Percentiles rank a stretch among this genome's conserved stretches.
Conservation (phyloP, 2,113 vertebrate genomes). For the Theropithecus gelada region DNA sequence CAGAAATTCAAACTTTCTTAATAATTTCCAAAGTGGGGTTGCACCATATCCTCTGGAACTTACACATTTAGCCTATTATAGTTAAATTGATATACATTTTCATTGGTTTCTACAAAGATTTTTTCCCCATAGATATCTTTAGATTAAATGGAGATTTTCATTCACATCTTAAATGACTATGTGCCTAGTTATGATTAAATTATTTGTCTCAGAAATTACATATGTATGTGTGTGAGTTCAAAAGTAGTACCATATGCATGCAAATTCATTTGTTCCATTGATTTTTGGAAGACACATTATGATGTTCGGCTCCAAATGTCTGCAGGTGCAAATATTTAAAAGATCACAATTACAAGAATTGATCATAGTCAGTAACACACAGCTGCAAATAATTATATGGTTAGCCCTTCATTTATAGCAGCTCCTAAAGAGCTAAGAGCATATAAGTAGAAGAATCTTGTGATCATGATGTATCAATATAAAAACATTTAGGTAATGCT, state of each 20-base stretch:
- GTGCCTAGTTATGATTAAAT: not conserved
- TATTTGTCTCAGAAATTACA: not conserved
- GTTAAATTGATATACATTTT: not conserved
- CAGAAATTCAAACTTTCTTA: not conserved
- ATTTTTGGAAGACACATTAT: not conserved
- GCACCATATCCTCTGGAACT: not conserved
- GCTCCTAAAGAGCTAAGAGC: not conserved
- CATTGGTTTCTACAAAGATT: not conserved
- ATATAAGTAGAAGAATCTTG: not conserved
- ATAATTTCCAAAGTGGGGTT: not conserved
- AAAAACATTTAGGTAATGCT: not conserved
- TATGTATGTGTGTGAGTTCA: not conserved
- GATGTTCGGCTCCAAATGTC: not conserved
- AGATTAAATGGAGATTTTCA: not conserved
- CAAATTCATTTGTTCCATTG: not conserved
- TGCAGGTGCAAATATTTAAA: conserved; percentile 55
- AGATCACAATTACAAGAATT: not conserved
- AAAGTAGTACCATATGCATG: not conserved
- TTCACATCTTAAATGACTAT: not conserved
- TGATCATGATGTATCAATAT: not conserved
- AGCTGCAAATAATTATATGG: conserved; percentile 12
- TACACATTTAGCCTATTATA: not conserved
- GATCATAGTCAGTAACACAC: not conserved
- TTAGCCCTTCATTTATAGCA: not conserved
- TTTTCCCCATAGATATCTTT: not conserved